Evolutionary conservation across 2,113 vertebrate genomes (phyloP), one percentile per base, ranked within the genome.

Genomic region (Himantopus leucocephalus): DNA sequence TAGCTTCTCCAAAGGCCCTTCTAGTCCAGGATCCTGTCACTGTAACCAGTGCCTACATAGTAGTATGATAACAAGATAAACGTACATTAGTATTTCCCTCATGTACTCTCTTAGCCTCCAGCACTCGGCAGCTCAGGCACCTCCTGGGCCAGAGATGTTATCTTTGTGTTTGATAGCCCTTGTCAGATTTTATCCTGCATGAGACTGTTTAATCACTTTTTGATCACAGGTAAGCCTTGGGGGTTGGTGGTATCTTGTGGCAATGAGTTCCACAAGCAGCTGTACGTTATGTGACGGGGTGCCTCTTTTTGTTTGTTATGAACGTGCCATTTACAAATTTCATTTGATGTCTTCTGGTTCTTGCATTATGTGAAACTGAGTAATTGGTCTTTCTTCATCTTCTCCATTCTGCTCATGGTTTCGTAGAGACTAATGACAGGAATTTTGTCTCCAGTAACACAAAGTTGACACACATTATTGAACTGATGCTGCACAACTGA

Each of bases 321-420:
- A 92, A 43, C 26, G 12, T 75, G 22, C 13, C 24, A 21, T 52
- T 77, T 81, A 43, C n/a, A 64, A 73, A 37, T 60, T n/a, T 70
- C 13, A 21, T 89, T 88, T 85, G 12, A 43, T 85, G 18, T 18
- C 13, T 59, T 85, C 47, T 60, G 12, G 13, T 47, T 73, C 41
- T 26, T 75, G 10, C 2, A 0, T 68, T 70, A 19, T 4, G 3
- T 67, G 67, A 58, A 63, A 50, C 23, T 27, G 17, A 68, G 12
- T 59, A 56, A 23, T 15, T 58, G 8, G 8, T 63, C 27, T 67
- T 89, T 64, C 41, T 81, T 84, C 20, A 35, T 82, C 66, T 90
- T 74, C 27, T 67, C 45, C 22, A 14, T 32, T 48, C 20, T 4
- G 0, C 12, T 82, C 0, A 0, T 52, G 23, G 16, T 62, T 96